Evolutionary conservation across 64 coral and sea anemone genomes (phyloP).

Genomic region (Stichodactyla helianthus): DNA sequence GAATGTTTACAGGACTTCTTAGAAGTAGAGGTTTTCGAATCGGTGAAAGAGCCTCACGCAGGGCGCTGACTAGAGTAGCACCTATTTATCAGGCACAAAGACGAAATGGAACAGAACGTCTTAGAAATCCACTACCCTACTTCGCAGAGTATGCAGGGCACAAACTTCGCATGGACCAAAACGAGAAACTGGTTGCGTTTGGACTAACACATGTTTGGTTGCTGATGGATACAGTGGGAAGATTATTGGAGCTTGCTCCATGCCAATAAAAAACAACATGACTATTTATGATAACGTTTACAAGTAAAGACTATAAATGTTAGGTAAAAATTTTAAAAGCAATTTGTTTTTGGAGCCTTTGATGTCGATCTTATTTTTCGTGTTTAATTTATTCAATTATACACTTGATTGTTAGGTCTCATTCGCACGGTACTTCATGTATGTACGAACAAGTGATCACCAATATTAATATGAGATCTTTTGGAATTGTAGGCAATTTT

Average conservation of each 20-base stretch:
- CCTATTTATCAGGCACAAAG: conserved; percentile 31
- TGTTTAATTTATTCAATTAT: background rate
- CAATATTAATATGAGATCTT: too few species aligned
- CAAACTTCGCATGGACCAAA: conserved; percentile 48
- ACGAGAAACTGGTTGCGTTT: conserved; percentile 44
- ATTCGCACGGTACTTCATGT: too few species aligned
- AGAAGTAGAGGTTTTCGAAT: conserved; percentile 27
- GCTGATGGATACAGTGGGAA: conserved; percentile 46
- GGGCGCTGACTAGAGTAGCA: background rate
- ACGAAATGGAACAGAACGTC: conserved; percentile 19
- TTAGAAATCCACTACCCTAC: conserved; percentile 35
- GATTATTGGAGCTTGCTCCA: conserved; percentile 42
- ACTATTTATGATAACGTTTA: conserved; percentile 48
- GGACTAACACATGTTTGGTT: conserved; percentile 38
- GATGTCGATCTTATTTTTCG: too few species aligned
- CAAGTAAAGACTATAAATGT: conserved; percentile 39
- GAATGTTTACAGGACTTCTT: conserved; percentile 37
- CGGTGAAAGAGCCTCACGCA: conserved; percentile 23
- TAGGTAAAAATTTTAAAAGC: too few species aligned
- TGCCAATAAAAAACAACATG: conserved; percentile 61
- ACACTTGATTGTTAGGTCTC: too few species aligned
- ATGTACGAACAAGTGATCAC: too few species aligned
- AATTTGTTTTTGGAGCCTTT: too few species aligned
- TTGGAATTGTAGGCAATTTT: too few species aligned
- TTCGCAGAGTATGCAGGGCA: conserved; percentile 46